phyloP scores from a whole-genome alignment of 2,888 invertebrate genomes.

The Sipha maydis region DNA sequence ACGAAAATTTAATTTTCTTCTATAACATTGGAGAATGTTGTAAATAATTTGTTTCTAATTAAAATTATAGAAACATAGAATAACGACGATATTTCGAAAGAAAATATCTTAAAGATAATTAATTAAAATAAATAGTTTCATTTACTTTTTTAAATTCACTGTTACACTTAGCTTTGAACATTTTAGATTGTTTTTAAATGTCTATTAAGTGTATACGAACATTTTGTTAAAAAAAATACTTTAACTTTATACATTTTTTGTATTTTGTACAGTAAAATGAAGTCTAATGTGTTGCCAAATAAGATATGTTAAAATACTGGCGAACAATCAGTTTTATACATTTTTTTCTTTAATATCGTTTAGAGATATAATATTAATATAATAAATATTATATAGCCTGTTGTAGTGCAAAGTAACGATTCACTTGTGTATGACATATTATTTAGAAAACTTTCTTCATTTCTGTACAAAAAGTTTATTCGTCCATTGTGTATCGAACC shows the following conservation, averaged over 20 bases:
- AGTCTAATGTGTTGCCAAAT: neutral
- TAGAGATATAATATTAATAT: too few species aligned
- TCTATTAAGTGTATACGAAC: too few species aligned
- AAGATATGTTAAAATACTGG: neutral
- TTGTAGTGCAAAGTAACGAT: neutral
- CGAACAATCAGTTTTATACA: neutral
- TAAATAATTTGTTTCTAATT: neutral
- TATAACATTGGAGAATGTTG: neutral
- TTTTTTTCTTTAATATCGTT: too few species aligned
- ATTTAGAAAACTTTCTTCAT: slow-evolving; percentile 50
- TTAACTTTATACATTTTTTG: too few species aligned
- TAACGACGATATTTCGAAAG: neutral
- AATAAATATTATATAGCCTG: too few species aligned
- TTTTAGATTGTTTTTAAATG: neutral
- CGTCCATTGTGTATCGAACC: neutral
- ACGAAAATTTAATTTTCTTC: neutral
- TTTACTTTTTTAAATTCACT: neutral
- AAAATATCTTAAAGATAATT: neutral
- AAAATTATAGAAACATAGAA: neutral
- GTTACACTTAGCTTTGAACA: neutral
- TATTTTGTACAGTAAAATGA: neutral
- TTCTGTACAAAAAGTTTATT: slow-evolving; percentile 41
- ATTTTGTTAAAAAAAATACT: too few species aligned
- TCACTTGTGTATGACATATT: slow-evolving; percentile 36
- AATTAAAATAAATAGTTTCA: neutral